Base-by-base conservation (phyloP, 2,113 vertebrate species). In the Megaceryle torquata region DNA sequence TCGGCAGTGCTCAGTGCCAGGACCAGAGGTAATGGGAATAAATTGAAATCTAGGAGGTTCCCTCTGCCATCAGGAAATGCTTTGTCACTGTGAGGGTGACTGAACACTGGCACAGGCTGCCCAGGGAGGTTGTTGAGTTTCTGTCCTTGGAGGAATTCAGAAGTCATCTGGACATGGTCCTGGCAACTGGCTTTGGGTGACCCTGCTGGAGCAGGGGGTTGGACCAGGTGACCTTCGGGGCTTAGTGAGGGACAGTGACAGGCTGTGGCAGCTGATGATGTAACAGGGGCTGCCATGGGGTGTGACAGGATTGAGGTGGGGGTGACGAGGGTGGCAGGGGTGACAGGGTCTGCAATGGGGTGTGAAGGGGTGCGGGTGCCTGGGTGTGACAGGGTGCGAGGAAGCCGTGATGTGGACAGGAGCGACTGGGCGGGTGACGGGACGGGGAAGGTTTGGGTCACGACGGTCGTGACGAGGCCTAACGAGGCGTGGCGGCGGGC, bases 191-290 rank as follows among this genome's bases (percentile, higher is more conserved):
- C 13, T 15, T 29, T 20, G 37, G 10, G 50, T 26, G 22, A 29
- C 37, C 26, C 18, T 46, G 28, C n/a, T 26, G 11, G 33, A 72
- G 54, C 39, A 15, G 24, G 10, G 29, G 25, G 10, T 29, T 35
- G 43, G 28, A 12, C 11, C 7, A 22, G 59, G 2, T 2, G 13
- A 5, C 6, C 67, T 44, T 13, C 46, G 15, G 59, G 10, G 15
- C 20, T 15, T 9, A 33, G 28, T 0, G 33, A 61, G 11, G 6
- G 31, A 50, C 31, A 4, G n/a, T 20, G n/a, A 7, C 50, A 12
- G 26, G 35, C 51, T 33, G 33, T 5, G 78, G 63, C 39, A 26
- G 18, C 33, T 8, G n/a, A n/a, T n/a, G n/a, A n/a, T n/a, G n/a
- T n/a, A n/a, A n/a, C n/a, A n/a, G n/a, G n/a, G n/a, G n/a, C n/a